Evolutionary conservation across 92 coral and sea anemone species (phyloP).

Genomic region (Scolanthus callimorphus): DNA sequence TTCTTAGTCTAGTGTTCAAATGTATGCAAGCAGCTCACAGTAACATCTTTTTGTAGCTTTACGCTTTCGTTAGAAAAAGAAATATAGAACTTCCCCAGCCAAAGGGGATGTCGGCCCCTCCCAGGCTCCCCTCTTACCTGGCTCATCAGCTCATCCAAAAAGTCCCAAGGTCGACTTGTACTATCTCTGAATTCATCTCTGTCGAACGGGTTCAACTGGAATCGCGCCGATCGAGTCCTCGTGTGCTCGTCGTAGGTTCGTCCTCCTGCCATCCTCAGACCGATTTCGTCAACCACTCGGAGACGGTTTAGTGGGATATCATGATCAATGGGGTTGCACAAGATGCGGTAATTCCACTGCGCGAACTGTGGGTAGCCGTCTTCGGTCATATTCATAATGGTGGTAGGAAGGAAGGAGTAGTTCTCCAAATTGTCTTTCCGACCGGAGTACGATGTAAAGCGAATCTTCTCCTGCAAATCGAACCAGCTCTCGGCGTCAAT

Average conservation of each 20-base stretch:
- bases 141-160: slow-evolving; percentile 50
- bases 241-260: slow-evolving; percentile 44
- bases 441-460: slow-evolving; percentile 71
- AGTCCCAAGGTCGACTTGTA: slow-evolving; percentile 1
- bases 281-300: slow-evolving; percentile 63
- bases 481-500: slow-evolving; percentile 68
- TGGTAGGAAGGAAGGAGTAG: slow-evolving; percentile 62
- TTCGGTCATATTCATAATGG: slow-evolving; percentile 49
- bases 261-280: slow-evolving; percentile 28
- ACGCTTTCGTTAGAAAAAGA: no score
- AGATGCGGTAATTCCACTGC: slow-evolving; percentile 75
- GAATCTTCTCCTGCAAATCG: slow-evolving; percentile 68
- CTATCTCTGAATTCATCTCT: slow-evolving; percentile 37
- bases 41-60: no score
- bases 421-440: slow-evolving; percentile 69
- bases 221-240: slow-evolving; percentile 55
- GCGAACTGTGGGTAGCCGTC: slow-evolving; percentile 43
- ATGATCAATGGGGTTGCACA: slow-evolving; percentile 56
- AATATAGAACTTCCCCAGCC: no score
- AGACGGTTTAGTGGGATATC: slow-evolving; percentile 61
- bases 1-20: no score
- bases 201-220: slow-evolving; percentile 66
- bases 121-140: slow-evolving; percentile 11
- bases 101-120: not conserved
- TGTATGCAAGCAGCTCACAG: no score